Base-by-base conservation (phyloP, 2,113 vertebrate species). In the Synchiropus splendidus region DNA sequence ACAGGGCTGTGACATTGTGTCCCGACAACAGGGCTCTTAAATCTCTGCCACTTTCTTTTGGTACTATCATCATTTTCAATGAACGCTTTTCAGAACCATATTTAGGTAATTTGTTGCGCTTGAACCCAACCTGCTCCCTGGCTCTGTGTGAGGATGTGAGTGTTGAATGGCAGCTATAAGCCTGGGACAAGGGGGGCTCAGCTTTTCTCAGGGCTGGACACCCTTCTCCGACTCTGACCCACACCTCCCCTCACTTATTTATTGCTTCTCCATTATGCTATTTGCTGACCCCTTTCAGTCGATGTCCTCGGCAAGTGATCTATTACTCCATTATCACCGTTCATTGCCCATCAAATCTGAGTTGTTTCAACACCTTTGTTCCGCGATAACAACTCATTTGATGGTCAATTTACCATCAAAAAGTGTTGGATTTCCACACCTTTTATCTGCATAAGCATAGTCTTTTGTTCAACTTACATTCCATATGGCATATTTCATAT, bases 101-200 rank as follows among this genome's bases (percentile, higher is more conserved):
- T 80, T 81, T 74, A 67, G 75, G 67, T 78, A 42, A 83, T 82
- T 81, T 77, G 78, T 83, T 79, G 71, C 66, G 70, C 74, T 84
- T 80, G 69, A 79, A 71, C 72, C 67, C 53, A 63, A 78, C 64
- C 59, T 67, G 67, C 55, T 71, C 46, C 45, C 47, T 54, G 57
- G 41, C 40, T 41, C 33, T 39, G 21, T 57, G 30, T 61, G 57
- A 49, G 44, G 54, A 8, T 61, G 57, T 42, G 32, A 8, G 31
- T 10, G 13, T 32, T 81, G 74, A 84, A 80, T 78, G 61, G 76
- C 62, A 80, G 56, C 60, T 77, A 60, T 65, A 74, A 59, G 60
- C 67, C 58, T 75, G 61, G 69, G 74, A 69, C 33, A 34, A 40
- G 49, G 74, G 54, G 72, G 72, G 64, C 58, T 56, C 60, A 32